phyloP scores from a whole-genome alignment of 2,888 invertebrate genomes.

The Beris chalybata region DNA sequence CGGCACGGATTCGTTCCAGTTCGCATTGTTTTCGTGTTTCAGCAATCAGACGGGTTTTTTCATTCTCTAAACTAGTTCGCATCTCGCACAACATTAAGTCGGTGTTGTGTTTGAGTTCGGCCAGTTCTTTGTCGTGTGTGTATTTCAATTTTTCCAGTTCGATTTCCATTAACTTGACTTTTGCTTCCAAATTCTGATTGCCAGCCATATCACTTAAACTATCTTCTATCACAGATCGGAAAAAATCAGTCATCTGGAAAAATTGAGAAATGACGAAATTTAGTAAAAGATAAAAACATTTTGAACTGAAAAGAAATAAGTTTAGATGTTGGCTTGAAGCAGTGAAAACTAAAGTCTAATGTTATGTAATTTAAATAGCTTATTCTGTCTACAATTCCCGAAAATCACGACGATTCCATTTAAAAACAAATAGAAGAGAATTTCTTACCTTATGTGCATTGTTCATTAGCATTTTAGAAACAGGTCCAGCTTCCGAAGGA shows the following conservation, averaged over 20 bases:
- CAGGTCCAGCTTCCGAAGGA: conserved; percentile 61
- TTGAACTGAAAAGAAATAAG: neutral
- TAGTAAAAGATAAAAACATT: neutral
- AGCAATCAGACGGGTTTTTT: conserved; percentile 65
- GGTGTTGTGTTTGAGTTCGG: conserved; percentile 67
- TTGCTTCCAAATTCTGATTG: conserved; percentile 60
- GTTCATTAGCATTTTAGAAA: conserved; percentile 62
- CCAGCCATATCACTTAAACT: conserved; percentile 65
- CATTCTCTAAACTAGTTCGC: conserved; percentile 69
- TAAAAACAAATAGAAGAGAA: too few relatives aligned
- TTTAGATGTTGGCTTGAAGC: neutral
- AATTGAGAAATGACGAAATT: neutral
- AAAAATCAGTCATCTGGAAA: conserved; percentile 66
- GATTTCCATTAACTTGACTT: conserved; percentile 63
- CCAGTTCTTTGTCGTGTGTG: conserved; percentile 72
- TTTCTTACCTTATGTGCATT: conserved; percentile 62
- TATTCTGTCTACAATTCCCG: too few relatives aligned
- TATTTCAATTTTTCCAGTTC: conserved; percentile 73
- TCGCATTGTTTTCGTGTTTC: conserved; percentile 70
- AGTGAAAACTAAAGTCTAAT: too few relatives aligned
- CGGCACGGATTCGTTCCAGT: conserved; percentile 68
- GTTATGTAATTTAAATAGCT: too few relatives aligned
- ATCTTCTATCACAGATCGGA: conserved; percentile 70
- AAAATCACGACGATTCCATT: too few relatives aligned
- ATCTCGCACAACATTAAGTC: conserved; percentile 71